Evolutionary conservation across 2,888 invertebrate species (phyloP), one percentile per base, ranked within the genome.

Genomic region (Diaperis boleti): DNA sequence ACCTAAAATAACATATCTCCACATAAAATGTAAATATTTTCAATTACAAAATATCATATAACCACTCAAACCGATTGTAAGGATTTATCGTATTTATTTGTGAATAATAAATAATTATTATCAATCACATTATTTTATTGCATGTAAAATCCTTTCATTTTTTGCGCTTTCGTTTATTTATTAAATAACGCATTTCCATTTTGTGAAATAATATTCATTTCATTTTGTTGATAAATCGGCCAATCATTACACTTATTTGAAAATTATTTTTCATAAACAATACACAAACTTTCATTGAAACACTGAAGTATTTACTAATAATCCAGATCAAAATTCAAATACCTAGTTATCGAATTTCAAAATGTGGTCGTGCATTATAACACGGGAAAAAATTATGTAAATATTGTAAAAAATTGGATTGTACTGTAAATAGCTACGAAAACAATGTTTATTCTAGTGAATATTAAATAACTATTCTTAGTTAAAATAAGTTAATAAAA

Each of bases 41-140:
- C 52, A 54, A 60, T 59, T 65, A 50, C 35, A 29, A 60, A 52
- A 52, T 44, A 60, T 54, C 57, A 59, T 52, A 62, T 56, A 45
- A 15, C 35, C 65, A 49, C 50, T 49, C 26, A 59, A 62, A 65
- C 50, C 29, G 62, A 57, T 63, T 65, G 62, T 50, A 39, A 39
- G 45, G 62, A 65, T 67, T 67, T 64, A 42, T 42, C 22, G 57
- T 45, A 62, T 63, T 63, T 66, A 62, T 62, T 63, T 52, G 44
- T 15, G 17, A 42, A 39, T 33, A 33, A 33, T 33, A 33, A n/a
- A 26, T 20, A 8, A 64, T 66, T 57, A 64, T 59, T 56, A 47
- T 31, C 59, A 64, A 59, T 41, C 47, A 63, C 37, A 64, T 64
- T 54, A 37, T 54, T 60, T 20, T 52, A 45, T 59, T 61, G 61